Base-by-base conservation (phyloP, 2,113 vertebrate species). In the Porphyrio hochstetteri region DNA sequence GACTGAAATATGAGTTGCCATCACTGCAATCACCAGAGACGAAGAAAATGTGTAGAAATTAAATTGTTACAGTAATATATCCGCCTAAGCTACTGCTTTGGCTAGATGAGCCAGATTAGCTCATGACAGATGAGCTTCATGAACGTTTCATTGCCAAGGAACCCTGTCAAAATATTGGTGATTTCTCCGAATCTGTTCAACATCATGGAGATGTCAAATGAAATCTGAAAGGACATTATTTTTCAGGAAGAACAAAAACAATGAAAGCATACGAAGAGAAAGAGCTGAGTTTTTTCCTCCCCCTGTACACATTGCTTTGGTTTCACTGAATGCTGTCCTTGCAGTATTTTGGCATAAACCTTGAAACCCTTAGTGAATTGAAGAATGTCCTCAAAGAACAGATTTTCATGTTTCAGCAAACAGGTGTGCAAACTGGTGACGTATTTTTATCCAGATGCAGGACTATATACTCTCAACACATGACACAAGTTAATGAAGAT, bases 121-220 rank as follows among this genome's bases (percentile, higher is more conserved):
- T 97, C 96, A 96, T 97, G 97, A 97, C 97, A 97, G 96, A 97
- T 97, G 97, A 97, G 96, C 95, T 97, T 97, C 95, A 96, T 95
- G 97, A 97, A 96, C 95, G 83, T 96, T 97, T 97, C 96, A 97
- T 97, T 97, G 97, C 97, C 97, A 97, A 97, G 95, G 93, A 97
- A 96, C 96, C 94, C 92, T 97, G 97, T 97, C 97, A 97, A 97
- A 97, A 97, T 97, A 97, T 97, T 97, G 97, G 97, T 97, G 97
- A 97, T 97, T 97, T 97, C 96, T 96, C 87, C 74, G 95, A 97
- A 96, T 97, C 97, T 97, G 97, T 97, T 97, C 97, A 96, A 96
- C 96, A 97, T 97, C 97, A 97, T 95, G 96, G 97, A 96, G 94
- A 97, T 96, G 97, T 97, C 97, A 97, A 97, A 96, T 0, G 96